phyloP scores from a whole-genome alignment of 1,140 invertebrate genomes.

The Penaeus japonicus region DNA sequence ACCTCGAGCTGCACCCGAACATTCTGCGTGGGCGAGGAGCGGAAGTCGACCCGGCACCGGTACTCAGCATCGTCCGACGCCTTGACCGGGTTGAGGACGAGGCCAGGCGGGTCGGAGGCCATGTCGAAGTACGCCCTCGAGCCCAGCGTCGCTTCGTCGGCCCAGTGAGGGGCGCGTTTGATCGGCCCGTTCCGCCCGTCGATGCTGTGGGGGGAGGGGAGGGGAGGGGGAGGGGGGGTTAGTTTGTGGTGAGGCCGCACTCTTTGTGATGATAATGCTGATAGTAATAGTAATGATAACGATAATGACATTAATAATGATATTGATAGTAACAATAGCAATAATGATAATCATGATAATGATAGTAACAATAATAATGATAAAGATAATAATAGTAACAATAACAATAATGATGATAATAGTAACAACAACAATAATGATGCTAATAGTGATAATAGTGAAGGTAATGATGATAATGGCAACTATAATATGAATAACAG shows the following conservation, averaged over 20 bases:
- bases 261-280: not conserved
- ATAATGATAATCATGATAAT: too few relatives aligned
- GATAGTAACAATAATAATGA: too few relatives aligned
- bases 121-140: constrained; percentile 32
- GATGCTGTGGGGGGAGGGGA: not conserved
- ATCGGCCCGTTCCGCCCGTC: constrained; percentile 31
- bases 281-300: not conserved
- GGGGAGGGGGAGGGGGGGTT: not conserved
- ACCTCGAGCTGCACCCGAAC: constrained; percentile 88
- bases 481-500: too few relatives aligned
- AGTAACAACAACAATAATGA: too few relatives aligned
- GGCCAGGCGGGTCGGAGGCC: constrained; percentile 6
- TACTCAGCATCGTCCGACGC: constrained; percentile 80
- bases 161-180: constrained; percentile 14
- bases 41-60: constrained; percentile 87
- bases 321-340: too few relatives aligned
- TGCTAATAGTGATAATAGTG: too few relatives aligned
- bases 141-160: constrained; percentile 20
- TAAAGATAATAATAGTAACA: too few relatives aligned
- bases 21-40: constrained; percentile 87
- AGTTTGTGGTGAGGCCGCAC: not conserved
- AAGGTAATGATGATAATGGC: too few relatives aligned
- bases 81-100: constrained; percentile 24
- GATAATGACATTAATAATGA: too few relatives aligned
- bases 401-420: too few relatives aligned